These are phyloP conservation scores for Palythoa caribaeorum DNA, from an alignment of 92 coral and sea anemone genomes.

Conservation along the genomic window DNA sequence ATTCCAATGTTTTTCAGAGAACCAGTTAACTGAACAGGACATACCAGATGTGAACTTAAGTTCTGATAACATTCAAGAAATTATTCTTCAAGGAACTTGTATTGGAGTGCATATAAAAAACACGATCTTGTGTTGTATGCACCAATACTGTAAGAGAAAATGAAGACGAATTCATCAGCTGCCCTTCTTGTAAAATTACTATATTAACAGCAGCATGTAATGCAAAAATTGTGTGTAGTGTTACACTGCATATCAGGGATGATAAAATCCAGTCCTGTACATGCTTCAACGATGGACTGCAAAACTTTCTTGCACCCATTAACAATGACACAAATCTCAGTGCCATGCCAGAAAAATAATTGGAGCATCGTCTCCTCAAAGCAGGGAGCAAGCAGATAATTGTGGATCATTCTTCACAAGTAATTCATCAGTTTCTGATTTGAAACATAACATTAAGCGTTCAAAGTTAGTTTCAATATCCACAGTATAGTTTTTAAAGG, in stretches of 20 bases:
- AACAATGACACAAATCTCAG: background rate
- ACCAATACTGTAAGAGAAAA: background rate
- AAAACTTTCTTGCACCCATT: slow-evolving; percentile 4
- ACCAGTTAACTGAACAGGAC: background rate
- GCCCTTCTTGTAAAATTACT: slow-evolving; percentile 1
- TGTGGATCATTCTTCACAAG: background rate
- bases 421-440: background rate
- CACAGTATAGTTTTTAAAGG: background rate
- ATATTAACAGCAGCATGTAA: slow-evolving; percentile 4
- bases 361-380: background rate
- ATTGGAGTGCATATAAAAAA: background rate
- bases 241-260: background rate
- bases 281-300: slow-evolving; percentile 19
- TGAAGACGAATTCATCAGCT: background rate
- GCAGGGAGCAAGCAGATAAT: background rate
- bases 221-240: slow-evolving; percentile 8
- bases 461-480: no score
- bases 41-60: background rate
- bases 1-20: no score
- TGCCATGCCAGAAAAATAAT: background rate
- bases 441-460: background rate
- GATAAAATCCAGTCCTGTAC: slow-evolving; percentile 2
- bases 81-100: background rate
- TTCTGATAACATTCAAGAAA: background rate
- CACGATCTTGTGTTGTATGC: background rate